Percentiles rank a stretch among this genome's conserved stretches.
Conservation (phyloP, 1,140 invertebrate species). For the Littorina saxatilis region DNA sequence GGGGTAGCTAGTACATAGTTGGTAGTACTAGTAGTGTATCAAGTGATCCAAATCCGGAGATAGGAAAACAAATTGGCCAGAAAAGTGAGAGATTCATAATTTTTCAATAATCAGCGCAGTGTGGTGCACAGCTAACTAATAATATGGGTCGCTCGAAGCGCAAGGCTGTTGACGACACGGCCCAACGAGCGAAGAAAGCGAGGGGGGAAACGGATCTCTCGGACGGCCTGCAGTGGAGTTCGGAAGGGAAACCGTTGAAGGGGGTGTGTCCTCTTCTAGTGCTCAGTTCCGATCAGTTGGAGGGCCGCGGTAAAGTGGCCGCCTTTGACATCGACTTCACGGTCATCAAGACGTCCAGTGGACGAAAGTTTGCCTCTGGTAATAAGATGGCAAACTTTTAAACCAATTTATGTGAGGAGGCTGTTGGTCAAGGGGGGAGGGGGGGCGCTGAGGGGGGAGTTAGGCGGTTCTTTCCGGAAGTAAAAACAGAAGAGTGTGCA, state of each 20-base stretch:
- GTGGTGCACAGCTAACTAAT: too few relatives aligned
- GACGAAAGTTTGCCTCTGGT: constrained; percentile 70
- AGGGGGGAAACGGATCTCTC: constrained; percentile 60
- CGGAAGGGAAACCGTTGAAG: constrained; percentile 53
- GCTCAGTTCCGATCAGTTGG: constrained; percentile 55
- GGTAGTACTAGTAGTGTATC: too few relatives aligned
- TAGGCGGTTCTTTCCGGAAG: too few relatives aligned
- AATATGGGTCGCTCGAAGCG: constrained; percentile 53
- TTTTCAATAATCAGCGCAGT: too few relatives aligned
- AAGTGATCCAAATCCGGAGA: too few relatives aligned
- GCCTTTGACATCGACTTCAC: constrained; percentile 73
- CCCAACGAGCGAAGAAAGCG: constrained; percentile 54
- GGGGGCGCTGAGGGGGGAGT: neutral
- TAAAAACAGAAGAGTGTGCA: too few relatives aligned
- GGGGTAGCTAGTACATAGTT: too few relatives aligned
- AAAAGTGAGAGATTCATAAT: too few relatives aligned
- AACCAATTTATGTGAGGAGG: neutral
- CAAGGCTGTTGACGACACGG: constrained; percentile 54
- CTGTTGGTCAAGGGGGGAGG: neutral
- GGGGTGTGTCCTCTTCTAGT: constrained; percentile 55
- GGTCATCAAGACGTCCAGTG: constrained; percentile 69
- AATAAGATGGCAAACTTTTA: too few relatives aligned
- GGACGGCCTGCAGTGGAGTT: constrained; percentile 55
- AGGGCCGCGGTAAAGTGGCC: constrained; percentile 59
- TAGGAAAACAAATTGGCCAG: too few relatives aligned